Evolutionary conservation across 1,140 invertebrate genomes (phyloP), one percentile per base, ranked within the genome.

Genomic region (Atta cephalotes): DNA sequence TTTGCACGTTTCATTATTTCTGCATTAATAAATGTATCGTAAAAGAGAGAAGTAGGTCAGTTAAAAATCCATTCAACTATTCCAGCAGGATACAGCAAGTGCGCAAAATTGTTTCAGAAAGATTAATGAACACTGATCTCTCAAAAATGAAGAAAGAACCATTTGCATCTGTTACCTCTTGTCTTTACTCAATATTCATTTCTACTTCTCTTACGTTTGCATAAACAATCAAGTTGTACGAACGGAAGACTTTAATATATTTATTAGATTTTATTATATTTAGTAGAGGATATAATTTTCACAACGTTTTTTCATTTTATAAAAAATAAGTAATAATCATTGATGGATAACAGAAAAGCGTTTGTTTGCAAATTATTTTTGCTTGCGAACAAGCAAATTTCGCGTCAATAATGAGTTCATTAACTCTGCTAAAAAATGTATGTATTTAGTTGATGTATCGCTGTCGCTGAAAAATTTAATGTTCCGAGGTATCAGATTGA

Each of bases 11-110:
- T 45, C 12, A 16, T 35, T 18, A 45, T 45, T 45, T 10, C 9
- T 10, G 39, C 25, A 14, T 9, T 16, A 58, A 35, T 39, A 70
- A 66, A 79, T 18, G 77, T 28, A 70, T 58, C 28, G 2, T n/a
- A 21, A 71, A 45, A 71, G n/a, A 31, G n/a, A 58, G 16, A 81
- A 81, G 10, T 81, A n/a, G 49, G n/a, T 81, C 78, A 66, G 25
- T 80, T 28, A 49, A 70, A 70, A 80, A 80, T 35, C 35, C 49
- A 5, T n/a, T 70, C 21, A 58, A 70, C 16, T 5, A 56, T 53
- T 56, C 65, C 9, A 31, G 35, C n/a, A 79, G 9, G 12, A n/a
- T 35, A n/a, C 5, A n/a, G n/a, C 45, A 35, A 70, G n/a, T 70
- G 49, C 14, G 7, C 78, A n/a, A 70, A 56, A 70, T 70, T 56